phyloP scores from a whole-genome alignment of 2,113 vertebrate species.

The Ictalurus furcatus region DNA sequence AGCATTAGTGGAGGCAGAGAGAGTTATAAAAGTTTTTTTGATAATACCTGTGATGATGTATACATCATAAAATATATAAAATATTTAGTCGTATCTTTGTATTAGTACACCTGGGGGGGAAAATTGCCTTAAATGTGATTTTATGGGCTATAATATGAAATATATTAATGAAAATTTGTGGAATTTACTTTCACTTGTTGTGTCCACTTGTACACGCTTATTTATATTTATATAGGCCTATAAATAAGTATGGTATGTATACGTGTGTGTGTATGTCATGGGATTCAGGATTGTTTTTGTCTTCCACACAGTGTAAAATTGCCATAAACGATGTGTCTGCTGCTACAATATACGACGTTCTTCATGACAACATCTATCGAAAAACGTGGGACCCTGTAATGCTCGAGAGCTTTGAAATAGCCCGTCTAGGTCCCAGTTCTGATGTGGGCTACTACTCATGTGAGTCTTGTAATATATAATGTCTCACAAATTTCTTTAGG shows the following conservation, averaged over 20 bases:
- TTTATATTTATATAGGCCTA: not conserved
- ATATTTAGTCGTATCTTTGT: not conserved
- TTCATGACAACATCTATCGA: constrained; percentile 69
- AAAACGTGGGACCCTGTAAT: constrained; percentile 71
- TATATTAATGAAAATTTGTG: not conserved
- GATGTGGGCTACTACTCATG: constrained; percentile 78
- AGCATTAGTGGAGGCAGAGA: not conserved
- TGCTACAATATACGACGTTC: constrained; percentile 73
- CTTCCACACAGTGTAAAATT: constrained; percentile 67
- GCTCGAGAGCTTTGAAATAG: constrained; percentile 73
- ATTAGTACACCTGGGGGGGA: not conserved
- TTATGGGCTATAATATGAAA: not conserved
- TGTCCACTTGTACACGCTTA: not conserved
- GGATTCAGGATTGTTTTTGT: not conserved
- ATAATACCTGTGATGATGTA: not conserved
- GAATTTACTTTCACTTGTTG: not conserved
- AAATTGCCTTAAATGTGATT: not conserved
- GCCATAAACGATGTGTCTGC: constrained; percentile 67
- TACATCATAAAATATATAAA: too few relatives aligned
- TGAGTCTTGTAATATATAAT: constrained; percentile 52
- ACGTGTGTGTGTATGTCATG: not conserved
- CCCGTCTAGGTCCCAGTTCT: constrained; percentile 65
- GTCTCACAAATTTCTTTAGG: not conserved
- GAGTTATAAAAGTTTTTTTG: not conserved
- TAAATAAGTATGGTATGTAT: not conserved